Evolutionary conservation across 2,797 vertebrate species (phyloP).

Genomic region (Pangasius macronema): DNA sequence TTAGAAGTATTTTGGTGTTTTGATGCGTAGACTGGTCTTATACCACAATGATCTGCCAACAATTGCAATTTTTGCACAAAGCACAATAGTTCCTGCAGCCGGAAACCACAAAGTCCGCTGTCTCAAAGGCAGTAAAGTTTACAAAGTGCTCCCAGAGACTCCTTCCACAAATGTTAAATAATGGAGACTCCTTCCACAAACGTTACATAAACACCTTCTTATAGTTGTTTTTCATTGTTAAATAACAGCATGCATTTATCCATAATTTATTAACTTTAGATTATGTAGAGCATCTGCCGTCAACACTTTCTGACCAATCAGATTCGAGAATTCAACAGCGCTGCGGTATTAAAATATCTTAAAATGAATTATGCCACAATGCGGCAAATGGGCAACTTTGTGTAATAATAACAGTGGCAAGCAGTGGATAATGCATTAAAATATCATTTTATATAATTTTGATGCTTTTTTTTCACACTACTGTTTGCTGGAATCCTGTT

Average conservation of each 20-base stretch:
- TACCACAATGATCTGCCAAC: neutral
- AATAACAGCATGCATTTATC: neutral
- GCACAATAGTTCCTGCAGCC: neutral
- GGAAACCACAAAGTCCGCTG: neutral
- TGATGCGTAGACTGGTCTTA: neutral
- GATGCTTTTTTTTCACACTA: neutral
- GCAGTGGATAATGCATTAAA: no score
- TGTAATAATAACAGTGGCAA: neutral
- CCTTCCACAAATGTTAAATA: neutral
- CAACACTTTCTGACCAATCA: neutral
- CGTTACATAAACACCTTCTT: neutral
- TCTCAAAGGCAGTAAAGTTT: neutral
- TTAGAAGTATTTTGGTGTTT: neutral
- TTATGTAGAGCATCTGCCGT: neutral
- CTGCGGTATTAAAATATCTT: neutral
- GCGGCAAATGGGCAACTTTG: neutral
- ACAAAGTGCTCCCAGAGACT: neutral
- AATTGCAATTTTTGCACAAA: neutral
- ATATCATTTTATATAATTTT: no score
- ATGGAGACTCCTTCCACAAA: neutral
- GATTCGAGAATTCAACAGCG: neutral
- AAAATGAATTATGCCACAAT: neutral
- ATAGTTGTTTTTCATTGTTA: neutral
- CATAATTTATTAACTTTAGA: neutral
- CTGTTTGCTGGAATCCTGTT: neutral